Conservation (phyloP, 2,113 vertebrate genomes). For the Rhinopomastus cyanomelas region DNA sequence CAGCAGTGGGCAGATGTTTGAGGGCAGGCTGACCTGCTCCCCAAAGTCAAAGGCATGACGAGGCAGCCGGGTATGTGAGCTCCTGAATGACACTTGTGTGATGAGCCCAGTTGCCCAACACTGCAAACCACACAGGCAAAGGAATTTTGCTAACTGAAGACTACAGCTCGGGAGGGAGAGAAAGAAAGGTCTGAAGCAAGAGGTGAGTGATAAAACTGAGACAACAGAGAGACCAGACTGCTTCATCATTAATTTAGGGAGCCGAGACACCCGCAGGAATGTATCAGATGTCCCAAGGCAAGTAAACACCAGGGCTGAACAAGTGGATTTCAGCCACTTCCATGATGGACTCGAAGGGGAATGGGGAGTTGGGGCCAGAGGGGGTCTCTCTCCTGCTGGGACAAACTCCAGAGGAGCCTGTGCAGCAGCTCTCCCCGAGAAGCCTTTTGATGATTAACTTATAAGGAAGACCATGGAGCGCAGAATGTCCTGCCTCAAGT, state of each 20-base stretch:
- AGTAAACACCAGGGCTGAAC: not conserved
- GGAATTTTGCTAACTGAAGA: not conserved
- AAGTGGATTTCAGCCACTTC: not conserved
- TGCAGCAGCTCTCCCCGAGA: not conserved
- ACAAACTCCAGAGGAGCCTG: not conserved
- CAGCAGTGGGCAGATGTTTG: not conserved
- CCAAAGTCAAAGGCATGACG: not conserved
- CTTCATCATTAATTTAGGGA: not conserved
- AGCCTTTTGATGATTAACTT: conserved; percentile 3
- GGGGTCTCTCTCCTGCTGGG: not conserved
- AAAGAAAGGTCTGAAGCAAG: not conserved
- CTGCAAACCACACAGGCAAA: not conserved
- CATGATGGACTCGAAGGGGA: not conserved
- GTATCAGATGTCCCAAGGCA: not conserved
- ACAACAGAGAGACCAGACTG: not conserved
- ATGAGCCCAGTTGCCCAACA: conserved; percentile 2
- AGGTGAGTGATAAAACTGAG: not conserved
- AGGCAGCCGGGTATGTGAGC: not conserved
- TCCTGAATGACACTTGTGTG: conserved; percentile 25
- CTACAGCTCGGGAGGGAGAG: not conserved
- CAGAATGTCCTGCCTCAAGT: not conserved
- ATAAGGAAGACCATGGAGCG: conserved; percentile 31
- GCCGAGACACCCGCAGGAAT: not conserved
- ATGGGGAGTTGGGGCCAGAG: too few relatives aligned
- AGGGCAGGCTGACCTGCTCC: not conserved